Evolutionary conservation across 1,140 invertebrate species (phyloP).

Genomic region (Euwallacea fornicatus): DNA sequence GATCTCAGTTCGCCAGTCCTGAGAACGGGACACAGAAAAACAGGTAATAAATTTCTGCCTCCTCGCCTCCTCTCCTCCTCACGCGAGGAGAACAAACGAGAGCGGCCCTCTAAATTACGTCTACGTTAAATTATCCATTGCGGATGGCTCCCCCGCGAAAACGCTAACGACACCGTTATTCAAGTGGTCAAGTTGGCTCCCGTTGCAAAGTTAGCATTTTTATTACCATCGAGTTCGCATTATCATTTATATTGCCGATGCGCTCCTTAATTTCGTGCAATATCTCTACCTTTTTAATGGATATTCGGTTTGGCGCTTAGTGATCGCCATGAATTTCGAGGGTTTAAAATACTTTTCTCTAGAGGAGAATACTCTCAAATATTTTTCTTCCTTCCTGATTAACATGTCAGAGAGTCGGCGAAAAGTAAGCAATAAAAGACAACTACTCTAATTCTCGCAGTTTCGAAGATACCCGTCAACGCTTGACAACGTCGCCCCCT

Average conservation of each 20-base stretch:
- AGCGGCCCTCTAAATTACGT: constrained; percentile 17
- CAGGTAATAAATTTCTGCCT: neutral
- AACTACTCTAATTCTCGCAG: no score
- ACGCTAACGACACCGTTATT: constrained; percentile 32
- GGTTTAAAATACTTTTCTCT: no score
- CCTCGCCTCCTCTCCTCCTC: neutral
- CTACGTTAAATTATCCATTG: constrained; percentile 31
- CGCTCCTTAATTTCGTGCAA: constrained; percentile 10
- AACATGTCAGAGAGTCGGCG: no score
- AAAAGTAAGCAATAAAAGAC: no score
- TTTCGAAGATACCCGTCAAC: no score
- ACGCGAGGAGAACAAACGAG: constrained; percentile 14
- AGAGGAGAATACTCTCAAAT: no score
- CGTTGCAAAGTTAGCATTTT: constrained; percentile 24
- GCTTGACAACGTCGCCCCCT: no score
- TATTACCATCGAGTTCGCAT: constrained; percentile 21
- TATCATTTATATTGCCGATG: constrained; percentile 26
- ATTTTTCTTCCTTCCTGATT: no score
- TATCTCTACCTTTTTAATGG: constrained; percentile 1
- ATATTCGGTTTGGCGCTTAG: neutral
- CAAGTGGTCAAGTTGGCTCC: constrained; percentile 29
- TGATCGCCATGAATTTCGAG: no score
- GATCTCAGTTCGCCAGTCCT: no score
- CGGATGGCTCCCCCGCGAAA: constrained; percentile 30
- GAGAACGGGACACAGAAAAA: no score